phyloP scores from a whole-genome alignment of 2,113 vertebrate species.

The Orthonyx spaldingii region DNA sequence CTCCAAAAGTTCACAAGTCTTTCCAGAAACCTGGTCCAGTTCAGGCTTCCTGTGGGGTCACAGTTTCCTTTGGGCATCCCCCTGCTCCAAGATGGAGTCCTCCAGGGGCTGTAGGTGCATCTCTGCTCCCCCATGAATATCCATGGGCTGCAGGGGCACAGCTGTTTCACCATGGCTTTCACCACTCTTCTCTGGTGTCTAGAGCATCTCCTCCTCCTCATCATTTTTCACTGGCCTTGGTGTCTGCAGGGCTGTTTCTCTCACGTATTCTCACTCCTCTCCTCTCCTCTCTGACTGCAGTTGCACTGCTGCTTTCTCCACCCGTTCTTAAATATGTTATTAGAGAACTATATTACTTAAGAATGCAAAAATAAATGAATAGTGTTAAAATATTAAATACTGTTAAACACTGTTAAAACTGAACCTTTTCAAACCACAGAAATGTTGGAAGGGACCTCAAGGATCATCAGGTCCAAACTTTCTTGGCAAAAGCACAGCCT shows the following conservation, averaged over 20 bases:
- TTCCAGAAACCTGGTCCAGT: not conserved
- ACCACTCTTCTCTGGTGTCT: not conserved
- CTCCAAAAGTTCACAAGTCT: too few relatives aligned
- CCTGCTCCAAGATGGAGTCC: not conserved
- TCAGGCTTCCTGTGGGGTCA: not conserved
- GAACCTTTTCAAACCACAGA: not conserved
- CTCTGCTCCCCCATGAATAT: not conserved
- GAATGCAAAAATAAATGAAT: not conserved
- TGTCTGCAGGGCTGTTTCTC: not conserved
- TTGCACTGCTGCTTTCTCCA: not conserved
- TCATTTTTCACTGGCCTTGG: not conserved
- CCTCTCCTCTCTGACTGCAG: not conserved
- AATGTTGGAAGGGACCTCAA: not conserved
- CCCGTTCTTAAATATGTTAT: not conserved
- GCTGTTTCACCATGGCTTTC: not conserved
- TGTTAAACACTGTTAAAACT: not conserved
- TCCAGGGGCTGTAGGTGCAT: not conserved
- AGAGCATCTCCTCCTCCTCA: not conserved
- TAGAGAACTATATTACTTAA: not conserved
- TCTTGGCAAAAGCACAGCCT: not conserved
- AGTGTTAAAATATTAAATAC: not conserved
- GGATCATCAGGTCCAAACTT: not conserved
- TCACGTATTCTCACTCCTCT: not conserved
- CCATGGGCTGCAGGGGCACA: not conserved
- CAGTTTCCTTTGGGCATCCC: not conserved